Conservation (phyloP, 2,888 invertebrate species). For the Lasioglossum figueresi region DNA sequence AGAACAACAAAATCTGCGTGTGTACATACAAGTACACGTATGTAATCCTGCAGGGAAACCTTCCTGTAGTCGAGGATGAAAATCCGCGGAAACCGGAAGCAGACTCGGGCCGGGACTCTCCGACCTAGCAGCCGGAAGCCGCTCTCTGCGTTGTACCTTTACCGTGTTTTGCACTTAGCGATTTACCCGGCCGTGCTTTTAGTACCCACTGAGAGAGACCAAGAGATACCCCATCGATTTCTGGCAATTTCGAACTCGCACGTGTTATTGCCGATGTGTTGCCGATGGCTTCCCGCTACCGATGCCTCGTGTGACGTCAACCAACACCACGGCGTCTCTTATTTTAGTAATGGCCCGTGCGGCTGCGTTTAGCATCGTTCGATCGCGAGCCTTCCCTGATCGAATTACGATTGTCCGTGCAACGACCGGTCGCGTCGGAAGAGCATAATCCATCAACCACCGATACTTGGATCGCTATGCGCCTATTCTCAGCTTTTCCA, state of each 20-base stretch:
- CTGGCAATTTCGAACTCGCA: conserved; percentile 71
- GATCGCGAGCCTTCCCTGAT: not conserved
- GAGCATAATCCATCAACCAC: not conserved
- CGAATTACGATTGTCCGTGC: not conserved
- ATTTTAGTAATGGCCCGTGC: not conserved
- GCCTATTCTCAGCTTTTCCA: not conserved
- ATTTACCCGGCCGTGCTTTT: conserved; percentile 76
- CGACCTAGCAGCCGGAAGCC: conserved; percentile 23
- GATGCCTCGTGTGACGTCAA: not conserved
- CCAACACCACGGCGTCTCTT: not conserved
- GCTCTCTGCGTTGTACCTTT: conserved; percentile 34
- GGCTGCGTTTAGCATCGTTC: not conserved
- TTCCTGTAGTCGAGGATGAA: not conserved
- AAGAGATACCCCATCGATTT: conserved; percentile 72
- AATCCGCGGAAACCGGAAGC: conserved; percentile 34
- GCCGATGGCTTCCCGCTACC: not conserved
- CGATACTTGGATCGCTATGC: not conserved
- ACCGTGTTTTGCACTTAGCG: conserved; percentile 77
- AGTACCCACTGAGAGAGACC: conserved; percentile 75
- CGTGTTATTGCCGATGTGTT: conserved; percentile 12
- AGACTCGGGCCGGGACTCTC: not conserved
- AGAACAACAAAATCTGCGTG: no score
- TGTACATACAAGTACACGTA: not conserved
- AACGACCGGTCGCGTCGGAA: not conserved
- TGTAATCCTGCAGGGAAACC: not conserved